Evolutionary conservation across 2,113 vertebrate genomes (phyloP).

Genomic region (Microcebus griseorufus): DNA sequence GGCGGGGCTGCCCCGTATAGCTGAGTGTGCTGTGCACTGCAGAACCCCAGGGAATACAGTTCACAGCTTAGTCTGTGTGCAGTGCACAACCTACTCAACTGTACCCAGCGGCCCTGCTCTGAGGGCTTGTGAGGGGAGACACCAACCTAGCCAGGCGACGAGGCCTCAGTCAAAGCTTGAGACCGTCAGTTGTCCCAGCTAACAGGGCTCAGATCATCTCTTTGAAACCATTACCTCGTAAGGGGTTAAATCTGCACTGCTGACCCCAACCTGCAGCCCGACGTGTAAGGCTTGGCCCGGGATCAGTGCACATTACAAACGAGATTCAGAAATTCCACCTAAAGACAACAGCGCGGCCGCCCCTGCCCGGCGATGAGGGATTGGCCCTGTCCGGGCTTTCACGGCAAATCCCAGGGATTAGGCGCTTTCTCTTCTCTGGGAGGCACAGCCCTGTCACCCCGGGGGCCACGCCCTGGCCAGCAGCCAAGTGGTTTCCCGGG

Average conservation of each 20-base stretch:
- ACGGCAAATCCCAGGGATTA: constrained; percentile 77
- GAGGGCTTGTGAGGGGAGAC: background rate
- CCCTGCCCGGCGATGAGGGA: constrained; percentile 71
- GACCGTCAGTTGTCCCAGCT: background rate
- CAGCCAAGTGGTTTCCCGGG: constrained; percentile 62
- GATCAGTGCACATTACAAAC: constrained; percentile 31
- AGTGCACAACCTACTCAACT: background rate
- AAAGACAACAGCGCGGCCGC: constrained; percentile 58
- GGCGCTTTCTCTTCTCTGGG: constrained; percentile 57
- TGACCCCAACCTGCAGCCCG: constrained; percentile 53
- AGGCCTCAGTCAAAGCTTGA: background rate
- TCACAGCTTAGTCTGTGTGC: fast-evolving
- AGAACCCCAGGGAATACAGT: fast-evolving
- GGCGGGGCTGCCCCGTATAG: background rate
- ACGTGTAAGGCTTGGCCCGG: constrained; percentile 51
- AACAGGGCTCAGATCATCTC: background rate
- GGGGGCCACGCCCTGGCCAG: constrained; percentile 54
- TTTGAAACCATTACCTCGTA: background rate
- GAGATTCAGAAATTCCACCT: constrained; percentile 69
- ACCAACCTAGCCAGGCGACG: fast-evolving
- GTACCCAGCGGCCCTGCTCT: background rate
- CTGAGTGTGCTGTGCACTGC: background rate
- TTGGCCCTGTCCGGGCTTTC: constrained; percentile 56
- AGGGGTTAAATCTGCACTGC: constrained; percentile 35
- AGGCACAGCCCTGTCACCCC: constrained; percentile 33